A percentile compares a stretch with the other conserved stretches of the same genome.
Evolutionary conservation across 2,113 vertebrate genomes (phyloP).

Genomic region (Thalassarche chlororhynchos): DNA sequence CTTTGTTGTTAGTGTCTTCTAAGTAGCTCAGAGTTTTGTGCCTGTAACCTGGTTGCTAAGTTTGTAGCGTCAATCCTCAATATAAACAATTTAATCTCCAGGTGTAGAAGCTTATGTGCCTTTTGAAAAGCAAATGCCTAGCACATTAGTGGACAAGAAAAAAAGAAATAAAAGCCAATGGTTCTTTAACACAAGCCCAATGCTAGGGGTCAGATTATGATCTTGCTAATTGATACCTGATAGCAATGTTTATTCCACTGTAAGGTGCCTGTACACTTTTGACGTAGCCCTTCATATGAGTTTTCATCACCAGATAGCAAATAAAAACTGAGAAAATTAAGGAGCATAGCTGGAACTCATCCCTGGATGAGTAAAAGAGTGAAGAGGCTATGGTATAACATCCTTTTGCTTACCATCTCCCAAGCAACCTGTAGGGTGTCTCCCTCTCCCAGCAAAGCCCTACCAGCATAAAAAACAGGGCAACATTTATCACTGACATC

Average conservation of each 20-base stretch:
- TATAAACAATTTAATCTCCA: slow-evolving; percentile 40
- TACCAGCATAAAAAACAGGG: not conserved
- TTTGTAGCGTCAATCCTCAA: not conserved
- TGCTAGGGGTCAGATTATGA: not conserved
- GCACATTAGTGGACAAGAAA: not conserved
- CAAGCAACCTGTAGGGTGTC: not conserved
- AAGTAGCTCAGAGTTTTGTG: slow-evolving; percentile 2
- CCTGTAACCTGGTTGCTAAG: slow-evolving; percentile 31
- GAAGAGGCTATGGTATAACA: not conserved
- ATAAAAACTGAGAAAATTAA: not conserved
- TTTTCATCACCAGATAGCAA: not conserved
- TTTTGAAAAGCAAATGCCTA: not conserved
- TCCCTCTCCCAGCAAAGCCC: not conserved
- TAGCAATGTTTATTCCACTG: not conserved
- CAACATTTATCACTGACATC: not conserved
- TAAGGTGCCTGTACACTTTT: not conserved
- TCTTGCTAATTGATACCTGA: not conserved
- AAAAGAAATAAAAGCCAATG: not conserved
- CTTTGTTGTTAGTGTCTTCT: not conserved
- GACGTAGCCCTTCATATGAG: not conserved
- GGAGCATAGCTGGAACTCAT: not conserved
- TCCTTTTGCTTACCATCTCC: not conserved
- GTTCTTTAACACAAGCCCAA: not conserved
- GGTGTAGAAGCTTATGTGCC: not conserved
- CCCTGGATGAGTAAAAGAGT: not conserved